phyloP scores from a whole-genome alignment of 1,140 invertebrate genomes.

The Oncopodura yosiiana region DNA sequence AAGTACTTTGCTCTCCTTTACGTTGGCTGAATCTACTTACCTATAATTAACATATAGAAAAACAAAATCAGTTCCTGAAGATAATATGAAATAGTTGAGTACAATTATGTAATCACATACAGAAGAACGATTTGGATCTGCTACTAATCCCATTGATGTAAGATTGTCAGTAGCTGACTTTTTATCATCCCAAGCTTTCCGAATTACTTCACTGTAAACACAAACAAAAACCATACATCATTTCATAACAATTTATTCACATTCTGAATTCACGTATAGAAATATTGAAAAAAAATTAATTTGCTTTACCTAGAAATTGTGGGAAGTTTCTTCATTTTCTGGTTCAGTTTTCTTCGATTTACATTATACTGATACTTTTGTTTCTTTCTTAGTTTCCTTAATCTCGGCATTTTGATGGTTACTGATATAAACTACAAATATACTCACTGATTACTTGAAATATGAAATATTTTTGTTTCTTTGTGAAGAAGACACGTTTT shows the following conservation, averaged over 20 bases:
- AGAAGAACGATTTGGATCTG: conserved; percentile 20
- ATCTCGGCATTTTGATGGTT: conserved; percentile 20
- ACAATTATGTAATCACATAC: background rate
- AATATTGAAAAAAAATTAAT: conserved; percentile 1
- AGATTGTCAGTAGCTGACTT: conserved; percentile 28
- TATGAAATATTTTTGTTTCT: too few relatives aligned
- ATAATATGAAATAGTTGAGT: background rate
- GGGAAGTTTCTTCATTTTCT: conserved; percentile 26
- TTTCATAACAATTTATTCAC: background rate
- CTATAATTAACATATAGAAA: background rate
- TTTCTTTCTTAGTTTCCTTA: conserved; percentile 19
- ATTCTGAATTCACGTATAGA: background rate
- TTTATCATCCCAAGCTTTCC: conserved; percentile 27
- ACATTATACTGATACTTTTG: conserved; percentile 32
- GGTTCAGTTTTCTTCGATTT: conserved; percentile 20
- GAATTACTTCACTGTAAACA: conserved; percentile 28
- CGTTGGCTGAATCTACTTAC: background rate
- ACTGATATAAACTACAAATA: too few relatives aligned
- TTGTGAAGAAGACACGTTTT: too few relatives aligned
- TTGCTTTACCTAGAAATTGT: conserved; percentile 27
- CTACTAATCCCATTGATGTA: conserved; percentile 29
- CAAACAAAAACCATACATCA: background rate
- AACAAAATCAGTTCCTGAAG: conserved; percentile 3
- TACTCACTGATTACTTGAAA: too few relatives aligned
- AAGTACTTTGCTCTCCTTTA: background rate